Evolutionary conservation across 2,797 vertebrate species (phyloP), one percentile per base, ranked within the genome.

Genomic region (Labeo calbasu): DNA sequence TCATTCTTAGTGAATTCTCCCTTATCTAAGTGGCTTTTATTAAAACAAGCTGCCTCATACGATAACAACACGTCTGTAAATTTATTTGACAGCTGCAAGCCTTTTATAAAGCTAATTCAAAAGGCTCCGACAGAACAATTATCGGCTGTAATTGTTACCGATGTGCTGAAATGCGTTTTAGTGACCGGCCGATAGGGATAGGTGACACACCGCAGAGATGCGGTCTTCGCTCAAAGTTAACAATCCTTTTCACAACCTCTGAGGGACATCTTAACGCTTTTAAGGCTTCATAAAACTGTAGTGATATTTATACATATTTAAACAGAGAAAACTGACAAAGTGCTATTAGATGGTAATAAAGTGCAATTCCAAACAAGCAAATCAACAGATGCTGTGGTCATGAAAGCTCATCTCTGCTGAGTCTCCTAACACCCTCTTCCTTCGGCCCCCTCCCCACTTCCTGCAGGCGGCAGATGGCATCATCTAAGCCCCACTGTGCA

Each of bases 381-480:
- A 83, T 68, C 82, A 79, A 71, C 86, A 85, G 88, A 88, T 87
- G 87, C 81, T 80, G 69, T 63, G 84, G 84, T 88, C 86, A 84
- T 79, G 78, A 76, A 82, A 73, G 84, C 75, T 79, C 83, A 84
- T 81, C 85, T 71, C 82, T 79, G 68, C 77, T 50, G 69, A 53
- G 70, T 75, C 77, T 75, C 72, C 77, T 19, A 83, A 46, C 86
- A 75, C 81, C 59, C 57, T 55, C 85, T 81, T 87, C 87, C 86
- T 59, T 55, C 83, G 72, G 83, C 76, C 88, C 88, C 85, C 89
- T 86, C 87, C 73, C 84, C 85, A 88, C 89, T 89, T 92, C 91
- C 88, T 88, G 76, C 84, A 90, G 88, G 89, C 88, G 88, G 92
- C 94, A 95, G 93, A 94, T 94, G 94, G 93, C 91, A 89, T 92